Conservation (phyloP, 37 sponge, comb jelly and placozoan genomes). For the Diacarnus erythraeanus region DNA sequence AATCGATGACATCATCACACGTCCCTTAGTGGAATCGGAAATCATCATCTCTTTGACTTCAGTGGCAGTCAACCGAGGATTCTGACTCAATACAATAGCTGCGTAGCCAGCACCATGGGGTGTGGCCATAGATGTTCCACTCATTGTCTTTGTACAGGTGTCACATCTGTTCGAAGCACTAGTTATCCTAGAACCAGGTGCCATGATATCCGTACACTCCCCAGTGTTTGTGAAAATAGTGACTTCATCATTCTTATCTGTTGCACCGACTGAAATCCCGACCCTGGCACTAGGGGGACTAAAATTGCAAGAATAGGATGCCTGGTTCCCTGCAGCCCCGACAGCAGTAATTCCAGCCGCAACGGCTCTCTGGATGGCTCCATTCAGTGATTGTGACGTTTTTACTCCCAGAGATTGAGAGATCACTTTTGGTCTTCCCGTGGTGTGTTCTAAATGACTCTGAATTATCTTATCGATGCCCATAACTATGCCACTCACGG, state of each 20-base stretch:
- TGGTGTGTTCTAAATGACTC: constrained; percentile 7
- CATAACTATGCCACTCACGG: constrained; percentile 71
- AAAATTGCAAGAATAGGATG: constrained; percentile 53
- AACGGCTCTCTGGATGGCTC: constrained; percentile 34
- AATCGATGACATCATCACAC: constrained; percentile 14
- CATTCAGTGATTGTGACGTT: constrained; percentile 15
- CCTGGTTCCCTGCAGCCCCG: constrained; percentile 80
- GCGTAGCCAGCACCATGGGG: constrained; percentile 77
- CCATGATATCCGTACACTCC: constrained; percentile 69
- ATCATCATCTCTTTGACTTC: constrained; percentile 53
- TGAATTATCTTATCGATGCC: constrained; percentile 61
- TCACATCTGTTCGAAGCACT: constrained; percentile 57
- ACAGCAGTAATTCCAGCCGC: constrained; percentile 46
- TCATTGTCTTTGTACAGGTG: constrained; percentile 49
- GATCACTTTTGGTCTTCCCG: constrained; percentile 37
- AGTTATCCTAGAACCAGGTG: constrained; percentile 54
- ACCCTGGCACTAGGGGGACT: constrained; percentile 62
- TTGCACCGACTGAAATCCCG: constrained; percentile 66
- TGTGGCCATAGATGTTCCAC: constrained; percentile 82
- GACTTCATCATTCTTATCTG: constrained; percentile 35
- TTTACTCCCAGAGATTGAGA: constrained; percentile 74
- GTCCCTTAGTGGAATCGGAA: constrained; percentile 35
- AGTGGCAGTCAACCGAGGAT: constrained; percentile 18
- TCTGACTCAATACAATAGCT: constrained; percentile 47
- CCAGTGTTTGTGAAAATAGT: constrained; percentile 68